Conservation (phyloP, 1,140 invertebrate genomes). For the Lysiphlebus fabarum region DNA sequence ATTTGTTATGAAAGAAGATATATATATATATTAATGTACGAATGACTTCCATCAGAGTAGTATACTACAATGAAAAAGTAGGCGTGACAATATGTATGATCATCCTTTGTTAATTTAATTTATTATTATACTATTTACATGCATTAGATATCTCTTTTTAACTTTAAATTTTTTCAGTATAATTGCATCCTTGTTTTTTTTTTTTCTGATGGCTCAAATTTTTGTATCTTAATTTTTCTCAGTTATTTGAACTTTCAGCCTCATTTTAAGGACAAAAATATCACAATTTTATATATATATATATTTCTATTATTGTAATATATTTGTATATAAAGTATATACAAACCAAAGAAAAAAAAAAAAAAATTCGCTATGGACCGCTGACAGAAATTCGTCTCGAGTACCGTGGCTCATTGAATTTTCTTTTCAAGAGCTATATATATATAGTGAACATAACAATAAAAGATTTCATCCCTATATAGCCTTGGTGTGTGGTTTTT, state of each 20-base stretch:
- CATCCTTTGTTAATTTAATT: too few species aligned
- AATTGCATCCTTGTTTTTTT: conserved; percentile 6
- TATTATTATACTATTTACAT: too few species aligned
- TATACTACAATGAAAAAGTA: conserved; percentile 26
- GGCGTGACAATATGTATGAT: conserved; percentile 34
- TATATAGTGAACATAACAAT: not conserved
- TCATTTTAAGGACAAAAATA: conserved; percentile 42
- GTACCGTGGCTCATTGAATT: conserved; percentile 26
- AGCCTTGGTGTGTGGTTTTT: too few species aligned
- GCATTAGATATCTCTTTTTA: too few species aligned
- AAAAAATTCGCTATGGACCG: conserved; percentile 46
- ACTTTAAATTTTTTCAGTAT: too few species aligned
- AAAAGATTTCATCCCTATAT: too few species aligned
- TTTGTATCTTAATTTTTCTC: conserved; percentile 11
- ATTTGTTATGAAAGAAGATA: too few species aligned
- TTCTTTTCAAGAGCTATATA: not conserved
- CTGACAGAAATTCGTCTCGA: conserved; percentile 38
- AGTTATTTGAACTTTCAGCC: conserved; percentile 11
- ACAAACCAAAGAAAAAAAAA: too few species aligned
- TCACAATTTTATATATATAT: conserved; percentile 30
- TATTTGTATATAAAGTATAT: not conserved
- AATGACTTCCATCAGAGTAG: conserved; percentile 5
- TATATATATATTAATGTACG: conserved; percentile 8
- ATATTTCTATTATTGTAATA: conserved; percentile 33
- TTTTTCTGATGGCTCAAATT: conserved; percentile 19